Evolutionary conservation across 2,888 invertebrate genomes (phyloP).

Genomic region (Agrotis exclamationis): DNA sequence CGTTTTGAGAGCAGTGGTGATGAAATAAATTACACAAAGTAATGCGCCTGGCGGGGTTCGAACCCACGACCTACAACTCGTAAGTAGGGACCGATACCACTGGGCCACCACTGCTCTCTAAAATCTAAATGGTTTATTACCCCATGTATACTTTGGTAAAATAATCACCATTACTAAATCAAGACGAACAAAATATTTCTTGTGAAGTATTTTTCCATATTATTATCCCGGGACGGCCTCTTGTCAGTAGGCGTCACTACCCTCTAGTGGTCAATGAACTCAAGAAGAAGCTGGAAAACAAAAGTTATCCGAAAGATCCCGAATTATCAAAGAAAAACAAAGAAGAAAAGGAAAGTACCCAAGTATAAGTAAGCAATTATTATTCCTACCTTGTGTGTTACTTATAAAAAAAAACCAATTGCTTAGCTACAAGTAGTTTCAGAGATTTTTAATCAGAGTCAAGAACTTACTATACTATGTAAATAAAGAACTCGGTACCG

Average conservation of each 20-base stretch:
- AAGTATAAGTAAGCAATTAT: not conserved
- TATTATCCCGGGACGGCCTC: slow-evolving; percentile 4
- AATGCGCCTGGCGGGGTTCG: too few relatives aligned
- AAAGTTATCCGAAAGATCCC: slow-evolving; percentile 23
- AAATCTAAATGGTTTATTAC: too few relatives aligned
- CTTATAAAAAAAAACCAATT: not conserved
- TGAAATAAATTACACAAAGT: too few relatives aligned
- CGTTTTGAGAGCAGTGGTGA: too few relatives aligned
- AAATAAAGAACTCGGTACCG: not conserved
- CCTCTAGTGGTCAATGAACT: slow-evolving; percentile 27
- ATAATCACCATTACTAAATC: not conserved
- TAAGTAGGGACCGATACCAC: too few relatives aligned
- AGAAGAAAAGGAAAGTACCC: not conserved
- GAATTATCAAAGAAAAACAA: slow-evolving; percentile 13
- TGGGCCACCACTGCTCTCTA: too few relatives aligned
- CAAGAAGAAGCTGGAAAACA: slow-evolving; percentile 35
- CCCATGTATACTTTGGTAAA: not conserved
- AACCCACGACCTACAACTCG: too few relatives aligned
- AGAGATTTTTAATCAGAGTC: not conserved
- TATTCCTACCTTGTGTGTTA: too few relatives aligned
- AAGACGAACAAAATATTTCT: slow-evolving; percentile 4
- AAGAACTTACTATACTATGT: not conserved
- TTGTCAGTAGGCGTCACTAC: slow-evolving; percentile 27
- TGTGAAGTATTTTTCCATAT: slow-evolving; percentile 4
- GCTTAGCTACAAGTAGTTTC: not conserved